Evolutionary conservation across 2,113 vertebrate genomes (phyloP).

Genomic region (Lates calcarifer): DNA sequence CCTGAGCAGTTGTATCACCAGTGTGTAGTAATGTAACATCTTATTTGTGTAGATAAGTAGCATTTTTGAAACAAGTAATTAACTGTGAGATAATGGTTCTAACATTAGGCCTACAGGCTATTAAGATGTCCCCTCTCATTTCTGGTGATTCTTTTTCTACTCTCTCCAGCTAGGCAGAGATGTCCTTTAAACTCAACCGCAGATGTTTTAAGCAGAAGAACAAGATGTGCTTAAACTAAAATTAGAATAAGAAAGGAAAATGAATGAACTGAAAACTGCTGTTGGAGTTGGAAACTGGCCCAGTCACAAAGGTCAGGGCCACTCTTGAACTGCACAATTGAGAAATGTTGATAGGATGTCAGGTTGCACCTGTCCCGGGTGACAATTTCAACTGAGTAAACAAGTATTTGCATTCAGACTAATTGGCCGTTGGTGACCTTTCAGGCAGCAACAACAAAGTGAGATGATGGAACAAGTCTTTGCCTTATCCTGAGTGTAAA

Average conservation of each 20-base stretch:
- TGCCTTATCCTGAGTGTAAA: not conserved
- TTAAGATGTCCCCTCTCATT: too few relatives aligned
- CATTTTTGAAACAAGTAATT: not conserved
- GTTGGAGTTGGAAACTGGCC: not conserved
- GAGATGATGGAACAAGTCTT: not conserved
- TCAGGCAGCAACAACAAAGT: not conserved
- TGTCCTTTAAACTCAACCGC: not conserved
- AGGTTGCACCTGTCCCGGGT: not conserved
- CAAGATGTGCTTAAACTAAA: not conserved
- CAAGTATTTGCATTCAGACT: conserved; percentile 37
- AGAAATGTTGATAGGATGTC: conserved; percentile 24
- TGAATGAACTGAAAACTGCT: not conserved
- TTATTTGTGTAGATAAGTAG: not conserved
- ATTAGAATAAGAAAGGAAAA: not conserved
- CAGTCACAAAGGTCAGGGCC: conserved; percentile 24
- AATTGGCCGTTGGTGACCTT: conserved; percentile 10
- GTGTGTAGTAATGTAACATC: not conserved
- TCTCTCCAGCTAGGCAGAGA: not conserved
- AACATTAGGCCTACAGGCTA: not conserved
- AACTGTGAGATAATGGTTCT: not conserved
- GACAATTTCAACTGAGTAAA: conserved; percentile 13
- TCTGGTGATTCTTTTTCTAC: not conserved
- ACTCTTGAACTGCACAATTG: not conserved
- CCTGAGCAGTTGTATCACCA: not conserved
- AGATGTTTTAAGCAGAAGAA: not conserved